A percentile compares a stretch with the other conserved stretches of the same genome.
phyloP scores from a whole-genome alignment of 1,140 invertebrate species.

The Euura saliciscinereae region DNA sequence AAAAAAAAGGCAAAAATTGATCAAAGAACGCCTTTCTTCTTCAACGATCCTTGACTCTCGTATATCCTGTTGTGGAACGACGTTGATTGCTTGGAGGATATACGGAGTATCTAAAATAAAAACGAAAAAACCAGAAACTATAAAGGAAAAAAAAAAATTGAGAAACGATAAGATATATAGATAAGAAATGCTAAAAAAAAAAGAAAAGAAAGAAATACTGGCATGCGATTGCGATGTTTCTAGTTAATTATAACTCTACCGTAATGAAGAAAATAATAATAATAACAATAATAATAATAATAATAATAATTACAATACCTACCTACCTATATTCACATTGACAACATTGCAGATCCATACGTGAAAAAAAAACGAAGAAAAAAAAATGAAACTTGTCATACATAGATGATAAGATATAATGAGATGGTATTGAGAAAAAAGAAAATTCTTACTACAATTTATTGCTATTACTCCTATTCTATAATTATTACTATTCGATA shows the following conservation, averaged over 20 bases:
- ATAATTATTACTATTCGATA: slow-evolving; percentile 37
- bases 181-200: background rate
- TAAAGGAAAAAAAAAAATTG: slow-evolving; percentile 14
- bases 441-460: slow-evolving; percentile 52
- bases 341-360: slow-evolving; percentile 43
- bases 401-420: slow-evolving; percentile 49
- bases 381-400: slow-evolving; percentile 47
- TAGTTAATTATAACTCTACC: slow-evolving; percentile 39
- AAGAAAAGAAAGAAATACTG: slow-evolving; percentile 35
- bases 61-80: no score
- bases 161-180: background rate
- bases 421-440: no score
- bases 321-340: slow-evolving; percentile 42
- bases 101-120: slow-evolving; percentile 13
- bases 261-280: slow-evolving; percentile 38
- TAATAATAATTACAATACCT: no score
- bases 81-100: no score
- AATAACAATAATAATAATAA: slow-evolving; percentile 26
- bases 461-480: slow-evolving; percentile 54
- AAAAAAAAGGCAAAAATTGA: slow-evolving; percentile 10
- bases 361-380: no score
- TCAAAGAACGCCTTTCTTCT: no score
- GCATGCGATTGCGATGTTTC: slow-evolving; percentile 43
- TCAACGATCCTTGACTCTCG: no score
- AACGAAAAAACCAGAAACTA: slow-evolving; percentile 32